Conservation (phyloP, 1,140 invertebrate genomes). For the Apis florea region DNA sequence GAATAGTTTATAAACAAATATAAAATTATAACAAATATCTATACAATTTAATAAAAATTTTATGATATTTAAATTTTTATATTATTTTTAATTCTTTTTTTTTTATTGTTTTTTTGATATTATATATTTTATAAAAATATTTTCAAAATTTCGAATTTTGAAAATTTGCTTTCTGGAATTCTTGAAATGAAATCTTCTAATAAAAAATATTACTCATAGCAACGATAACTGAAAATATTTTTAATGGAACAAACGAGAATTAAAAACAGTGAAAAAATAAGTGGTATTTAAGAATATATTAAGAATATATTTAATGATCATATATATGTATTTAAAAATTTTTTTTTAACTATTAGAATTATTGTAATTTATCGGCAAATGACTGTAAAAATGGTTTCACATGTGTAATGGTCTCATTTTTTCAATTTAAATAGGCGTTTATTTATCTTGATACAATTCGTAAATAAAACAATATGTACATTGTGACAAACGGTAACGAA, state of each 20-base stretch:
- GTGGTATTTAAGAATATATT: no score
- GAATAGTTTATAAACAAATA: constrained; percentile 13
- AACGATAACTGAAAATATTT: constrained; percentile 13
- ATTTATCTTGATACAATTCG: neutral
- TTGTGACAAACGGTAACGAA: constrained; percentile 12
- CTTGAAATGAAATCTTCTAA: neutral
- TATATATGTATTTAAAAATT: neutral
- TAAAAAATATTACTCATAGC: constrained; percentile 1
- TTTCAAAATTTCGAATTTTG: neutral
- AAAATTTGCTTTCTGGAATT: no score
- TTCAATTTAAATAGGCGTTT: neutral
- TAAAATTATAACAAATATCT: constrained; percentile 16
- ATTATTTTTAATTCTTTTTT: neutral
- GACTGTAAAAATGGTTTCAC: neutral
- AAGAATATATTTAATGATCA: constrained; percentile 1
- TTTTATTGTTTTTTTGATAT: neutral
- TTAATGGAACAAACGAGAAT: neutral
- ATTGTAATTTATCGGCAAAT: constrained; percentile 1
- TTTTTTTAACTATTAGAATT: neutral
- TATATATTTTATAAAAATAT: neutral
- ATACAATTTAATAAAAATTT: constrained; percentile 10
- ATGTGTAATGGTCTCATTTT: constrained; percentile 40
- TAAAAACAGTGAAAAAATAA: neutral
- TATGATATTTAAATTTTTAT: neutral
- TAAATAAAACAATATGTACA: constrained; percentile 1